Percentiles rank a stretch among this genome's conserved stretches.
phyloP scores from a whole-genome alignment of 2,113 vertebrate genomes.

The Steatornis caripensis region DNA sequence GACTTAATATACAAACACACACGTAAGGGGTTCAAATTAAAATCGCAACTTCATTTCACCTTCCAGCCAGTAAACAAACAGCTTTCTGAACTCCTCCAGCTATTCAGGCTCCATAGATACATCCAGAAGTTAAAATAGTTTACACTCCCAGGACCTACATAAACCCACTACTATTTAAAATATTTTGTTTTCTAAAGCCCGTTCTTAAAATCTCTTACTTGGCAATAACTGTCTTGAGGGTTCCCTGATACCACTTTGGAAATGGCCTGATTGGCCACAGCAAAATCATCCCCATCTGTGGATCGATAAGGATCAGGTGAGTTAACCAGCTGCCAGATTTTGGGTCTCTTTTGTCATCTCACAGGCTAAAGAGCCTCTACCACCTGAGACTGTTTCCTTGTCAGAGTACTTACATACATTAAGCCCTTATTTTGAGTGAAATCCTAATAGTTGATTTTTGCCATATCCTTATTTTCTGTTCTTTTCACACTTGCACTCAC shows the following conservation, averaged over 20 bases:
- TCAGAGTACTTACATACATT: background rate
- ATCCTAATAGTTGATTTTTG: background rate
- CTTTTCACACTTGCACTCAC: background rate
- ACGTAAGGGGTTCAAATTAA: background rate
- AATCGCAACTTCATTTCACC: background rate
- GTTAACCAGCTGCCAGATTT: background rate
- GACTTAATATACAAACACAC: background rate
- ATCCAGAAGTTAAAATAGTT: background rate
- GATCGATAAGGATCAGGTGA: background rate
- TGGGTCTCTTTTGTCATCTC: background rate
- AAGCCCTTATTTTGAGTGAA: background rate
- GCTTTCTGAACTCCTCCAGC: background rate
- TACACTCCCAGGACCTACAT: background rate
- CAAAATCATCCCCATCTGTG: background rate
- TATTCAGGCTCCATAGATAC: background rate
- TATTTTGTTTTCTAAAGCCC: background rate
- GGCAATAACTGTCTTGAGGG: fast-evolving
- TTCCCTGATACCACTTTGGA: background rate
- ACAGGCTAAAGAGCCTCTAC: background rate
- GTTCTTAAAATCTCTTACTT: background rate
- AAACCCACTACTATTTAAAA: background rate
- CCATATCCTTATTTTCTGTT: background rate
- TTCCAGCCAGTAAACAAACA: background rate
- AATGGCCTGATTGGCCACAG: background rate
- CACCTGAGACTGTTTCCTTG: background rate